phyloP scores from a whole-genome alignment of 2,113 vertebrate genomes.

The Montifringilla adamsi region DNA sequence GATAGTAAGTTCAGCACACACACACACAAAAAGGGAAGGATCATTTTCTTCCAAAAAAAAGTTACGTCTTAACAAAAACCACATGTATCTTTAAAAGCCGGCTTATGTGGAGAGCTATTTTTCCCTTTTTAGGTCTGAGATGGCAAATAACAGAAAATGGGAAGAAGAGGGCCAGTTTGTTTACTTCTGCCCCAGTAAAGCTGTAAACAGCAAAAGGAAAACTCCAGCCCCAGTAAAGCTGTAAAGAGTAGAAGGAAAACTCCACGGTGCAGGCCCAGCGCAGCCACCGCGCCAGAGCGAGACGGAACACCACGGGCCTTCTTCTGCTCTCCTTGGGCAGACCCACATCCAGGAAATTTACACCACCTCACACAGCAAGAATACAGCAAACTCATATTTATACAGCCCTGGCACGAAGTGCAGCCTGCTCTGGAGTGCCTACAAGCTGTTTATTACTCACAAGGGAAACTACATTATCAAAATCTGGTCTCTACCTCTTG shows the following conservation, averaged over 20 bases:
- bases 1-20: background rate
- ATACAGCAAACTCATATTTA: background rate
- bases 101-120: background rate
- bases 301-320: background rate
- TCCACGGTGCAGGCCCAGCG: accelerated
- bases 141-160: background rate
- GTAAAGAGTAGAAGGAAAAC: background rate
- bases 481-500: background rate
- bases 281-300: accelerated
- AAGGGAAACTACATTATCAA: background rate
- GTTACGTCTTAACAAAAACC: background rate
- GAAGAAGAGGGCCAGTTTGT: background rate
- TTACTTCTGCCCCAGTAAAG: background rate
- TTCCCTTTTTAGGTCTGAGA: background rate
- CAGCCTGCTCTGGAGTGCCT: background rate
- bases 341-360: conserved; percentile 22
- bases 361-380: background rate
- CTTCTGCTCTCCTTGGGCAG: background rate
- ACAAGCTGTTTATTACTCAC: background rate
- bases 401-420: background rate
- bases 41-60: background rate
- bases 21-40: background rate
- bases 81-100: background rate
- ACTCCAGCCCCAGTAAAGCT: background rate
- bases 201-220: background rate